Base-by-base conservation (phyloP, 2,113 vertebrate genomes). In the Cephalopholis sonnerati region DNA sequence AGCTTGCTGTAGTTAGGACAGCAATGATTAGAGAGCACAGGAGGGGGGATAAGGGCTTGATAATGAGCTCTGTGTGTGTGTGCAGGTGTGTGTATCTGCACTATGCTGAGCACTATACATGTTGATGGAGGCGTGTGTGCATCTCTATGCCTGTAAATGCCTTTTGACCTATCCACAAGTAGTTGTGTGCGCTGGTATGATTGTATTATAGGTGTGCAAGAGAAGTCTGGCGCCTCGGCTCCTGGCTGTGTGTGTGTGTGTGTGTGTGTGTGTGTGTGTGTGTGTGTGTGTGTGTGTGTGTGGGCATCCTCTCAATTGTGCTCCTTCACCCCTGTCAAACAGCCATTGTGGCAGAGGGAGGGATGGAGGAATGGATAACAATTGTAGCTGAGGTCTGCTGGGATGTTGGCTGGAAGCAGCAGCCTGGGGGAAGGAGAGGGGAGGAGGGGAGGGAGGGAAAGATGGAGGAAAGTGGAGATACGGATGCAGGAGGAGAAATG, bases 1-100 rank as follows among this genome's bases (percentile, higher is more conserved):
- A 91, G 90, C 90, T 84, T 86, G 90, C 76, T 70, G 67, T 79
- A 83, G 79, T 90, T 48, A 89, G 51, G 82, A 90, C 78, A 67
- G 78, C 48, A 65, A 77, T 77, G 83, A 89, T 89, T 87, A 83
- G 81, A 80, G 58, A 65, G 63, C 20, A 17, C 20, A 24, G 36
- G 44, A 46, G 64, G 57, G 24, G 7, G 65, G 36, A 9, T 18
- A 61, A 7, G 20, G 5, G 29, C 25, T 68, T 70, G 76, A 78
- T 86, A 79, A 88, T 85, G 77, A 88, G 77, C 7, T 27, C 27
- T 50, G 55, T 48, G 55, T 46, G 64, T 20, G 29, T 27, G 48
- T 18, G 20, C 13, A 50, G 50, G 63, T 79, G 69, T 59, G 22
- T 61, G 7, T 69, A 29, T 74, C 48, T 64, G n/a, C 17, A 51